Conservation (phyloP, 2,797 vertebrate genomes). For the Hybognathus amarus region DNA sequence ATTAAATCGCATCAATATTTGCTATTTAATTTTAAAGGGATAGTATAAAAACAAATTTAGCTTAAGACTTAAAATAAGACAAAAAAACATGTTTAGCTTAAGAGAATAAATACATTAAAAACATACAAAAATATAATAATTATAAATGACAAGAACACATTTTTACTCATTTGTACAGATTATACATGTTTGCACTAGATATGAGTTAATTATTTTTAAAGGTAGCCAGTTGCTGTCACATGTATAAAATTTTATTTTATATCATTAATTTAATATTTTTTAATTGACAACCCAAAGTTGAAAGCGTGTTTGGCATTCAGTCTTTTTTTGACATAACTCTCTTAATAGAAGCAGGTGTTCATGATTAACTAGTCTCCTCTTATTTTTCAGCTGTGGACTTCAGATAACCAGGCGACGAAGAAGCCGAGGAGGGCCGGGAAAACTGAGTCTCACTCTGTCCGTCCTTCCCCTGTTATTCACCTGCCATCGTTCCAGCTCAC, state of each 20-base stretch:
- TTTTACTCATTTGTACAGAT: neutral
- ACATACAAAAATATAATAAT: neutral
- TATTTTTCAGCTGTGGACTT: conserved; percentile 89
- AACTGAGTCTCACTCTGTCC: conserved; percentile 77
- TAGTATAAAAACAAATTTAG: neutral
- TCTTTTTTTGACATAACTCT: neutral
- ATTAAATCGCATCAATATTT: neutral
- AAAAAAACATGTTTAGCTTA: neutral
- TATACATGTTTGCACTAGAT: neutral
- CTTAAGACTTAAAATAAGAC: neutral
- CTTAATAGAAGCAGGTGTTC: neutral
- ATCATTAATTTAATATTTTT: neutral
- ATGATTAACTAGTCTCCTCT: neutral
- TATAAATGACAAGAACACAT: neutral
- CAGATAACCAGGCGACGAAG: conserved; percentile 86
- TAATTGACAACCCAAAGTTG: neutral
- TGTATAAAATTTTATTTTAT: neutral
- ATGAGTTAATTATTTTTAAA: neutral
- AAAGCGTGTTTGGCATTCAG: neutral
- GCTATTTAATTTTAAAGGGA: neutral
- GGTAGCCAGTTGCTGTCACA: neutral
- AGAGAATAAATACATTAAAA: neutral
- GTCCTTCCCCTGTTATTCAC: conserved; percentile 44
- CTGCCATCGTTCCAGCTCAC: conserved; percentile 79
- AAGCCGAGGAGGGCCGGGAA: conserved; percentile 85